These are phyloP conservation scores for Loris lydekkerianus DNA, from an alignment of 2,797 vertebrate genomes.

Conservation along the genomic window DNA sequence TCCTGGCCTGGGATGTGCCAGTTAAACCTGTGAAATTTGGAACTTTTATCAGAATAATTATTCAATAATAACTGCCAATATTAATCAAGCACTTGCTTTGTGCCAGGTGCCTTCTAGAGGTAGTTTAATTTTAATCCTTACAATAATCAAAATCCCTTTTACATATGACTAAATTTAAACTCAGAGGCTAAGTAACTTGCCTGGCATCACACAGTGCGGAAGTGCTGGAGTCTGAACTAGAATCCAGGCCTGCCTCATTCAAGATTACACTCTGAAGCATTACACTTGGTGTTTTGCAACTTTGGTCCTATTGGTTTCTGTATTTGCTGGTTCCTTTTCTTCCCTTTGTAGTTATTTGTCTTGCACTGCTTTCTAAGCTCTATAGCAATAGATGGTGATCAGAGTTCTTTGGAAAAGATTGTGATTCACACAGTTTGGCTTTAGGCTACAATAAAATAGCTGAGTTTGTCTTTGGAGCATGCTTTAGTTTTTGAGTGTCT, in stretches of 20 bases:
- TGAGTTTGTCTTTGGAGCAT: background rate
- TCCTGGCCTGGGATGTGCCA: background rate
- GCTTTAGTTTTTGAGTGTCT: background rate
- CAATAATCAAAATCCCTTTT: background rate
- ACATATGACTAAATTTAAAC: background rate
- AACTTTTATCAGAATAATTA: background rate
- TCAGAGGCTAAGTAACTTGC: background rate
- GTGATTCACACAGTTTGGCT: background rate
- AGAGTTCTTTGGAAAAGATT: background rate
- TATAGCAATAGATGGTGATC: background rate
- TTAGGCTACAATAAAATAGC: background rate
- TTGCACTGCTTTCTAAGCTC: background rate
- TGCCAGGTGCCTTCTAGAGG: background rate
- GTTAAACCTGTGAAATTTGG: background rate
- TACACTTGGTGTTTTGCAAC: background rate
- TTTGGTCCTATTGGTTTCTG: background rate
- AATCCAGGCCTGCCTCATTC: background rate
- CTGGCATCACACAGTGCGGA: background rate
- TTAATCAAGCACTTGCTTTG: background rate
- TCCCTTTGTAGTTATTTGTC: background rate
- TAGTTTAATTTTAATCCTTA: constrained; percentile 14
- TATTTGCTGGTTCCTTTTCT: background rate
- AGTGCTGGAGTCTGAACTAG: background rate
- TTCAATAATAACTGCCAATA: background rate
- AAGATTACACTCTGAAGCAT: background rate